Evolutionary conservation across 2,888 invertebrate species (phyloP), one percentile per base, ranked within the genome.

Genomic region (Plagodis pulveraria): DNA sequence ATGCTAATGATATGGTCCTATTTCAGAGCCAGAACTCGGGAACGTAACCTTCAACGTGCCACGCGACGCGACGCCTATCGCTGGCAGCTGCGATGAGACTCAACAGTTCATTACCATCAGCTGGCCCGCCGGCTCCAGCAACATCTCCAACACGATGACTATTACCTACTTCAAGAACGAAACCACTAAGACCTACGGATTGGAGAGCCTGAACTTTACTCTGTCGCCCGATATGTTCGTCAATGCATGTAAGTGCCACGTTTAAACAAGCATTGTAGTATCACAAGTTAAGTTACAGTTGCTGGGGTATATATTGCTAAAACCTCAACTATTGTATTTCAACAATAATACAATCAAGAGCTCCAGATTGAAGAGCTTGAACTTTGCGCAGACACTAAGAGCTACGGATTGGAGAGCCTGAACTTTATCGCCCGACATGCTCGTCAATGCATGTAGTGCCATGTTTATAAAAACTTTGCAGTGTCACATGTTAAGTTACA

Each of bases 191-290:
- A 59, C 71, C 80, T 75, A 87, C 78, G 62, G 70, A 73, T 58
- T 85, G 73, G 68, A 78, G 86, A 72, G 70, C 57, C 55, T 91
- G 56, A 83, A 90, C 69, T 65, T 90, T 60, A 69, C 78, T 0
- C 74, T 91, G 0, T 72, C 78, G 5, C 72, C 83, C 0, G 81
- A 94, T 66, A 79, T 87, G 41, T 94, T 94, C 65, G 74, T 81
- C 33, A 87, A 87, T 61, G 76, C 77, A 10, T 78, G 91, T 84
- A 66, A 90, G 88, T 87, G 12, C 42, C 33, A 34, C 22, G n/a
- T n/a, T n/a, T n/a, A n/a, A n/a, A n/a, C n/a, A n/a, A n/a, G n/a
- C n/a, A n/a, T n/a, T n/a, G n/a, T n/a, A n/a, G n/a, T n/a, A n/a
- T n/a, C n/a, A n/a, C n/a, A n/a, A n/a, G n/a, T n/a, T n/a, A n/a